phyloP scores from a whole-genome alignment of 2,888 invertebrate species.

The Melangyna quadrimaculata region DNA sequence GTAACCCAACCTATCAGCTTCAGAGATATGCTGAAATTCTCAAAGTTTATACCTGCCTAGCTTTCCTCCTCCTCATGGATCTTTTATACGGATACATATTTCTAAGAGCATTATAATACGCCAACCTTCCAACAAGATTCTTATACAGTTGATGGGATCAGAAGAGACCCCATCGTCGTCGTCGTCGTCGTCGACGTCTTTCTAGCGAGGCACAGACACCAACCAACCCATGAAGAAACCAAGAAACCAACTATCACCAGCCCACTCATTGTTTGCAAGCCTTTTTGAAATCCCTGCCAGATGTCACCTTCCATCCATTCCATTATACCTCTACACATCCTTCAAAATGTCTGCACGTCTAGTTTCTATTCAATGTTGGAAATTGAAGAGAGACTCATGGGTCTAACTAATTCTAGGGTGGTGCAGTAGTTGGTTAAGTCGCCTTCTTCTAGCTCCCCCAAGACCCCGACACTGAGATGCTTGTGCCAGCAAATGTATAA shows the following conservation, averaged over 20 bases:
- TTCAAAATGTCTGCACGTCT: constrained; percentile 70
- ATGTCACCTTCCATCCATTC: constrained; percentile 64
- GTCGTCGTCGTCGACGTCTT: not conserved
- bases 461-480: not conserved
- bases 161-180: constrained; percentile 15
- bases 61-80: constrained; percentile 32
- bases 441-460: not conserved
- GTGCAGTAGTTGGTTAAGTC: constrained; percentile 40
- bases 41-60: too few species aligned
- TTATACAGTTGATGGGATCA: constrained; percentile 61
- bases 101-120: not conserved
- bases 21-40: not conserved
- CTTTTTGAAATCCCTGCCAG: constrained; percentile 68
- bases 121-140: constrained; percentile 28
- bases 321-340: constrained; percentile 59
- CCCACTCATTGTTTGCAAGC: constrained; percentile 69
- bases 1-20: constrained; percentile 25
- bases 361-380: constrained; percentile 57
- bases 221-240: not conserved
- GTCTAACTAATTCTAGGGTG: constrained; percentile 63
- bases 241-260: constrained; percentile 25
- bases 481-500: not conserved
- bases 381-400: constrained; percentile 35
- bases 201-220: not conserved
- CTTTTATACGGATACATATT: constrained; percentile 11